Percentiles rank a stretch among this genome's conserved stretches.
phyloP scores from a whole-genome alignment of 2,888 invertebrate species.

The Euproctis similis region DNA sequence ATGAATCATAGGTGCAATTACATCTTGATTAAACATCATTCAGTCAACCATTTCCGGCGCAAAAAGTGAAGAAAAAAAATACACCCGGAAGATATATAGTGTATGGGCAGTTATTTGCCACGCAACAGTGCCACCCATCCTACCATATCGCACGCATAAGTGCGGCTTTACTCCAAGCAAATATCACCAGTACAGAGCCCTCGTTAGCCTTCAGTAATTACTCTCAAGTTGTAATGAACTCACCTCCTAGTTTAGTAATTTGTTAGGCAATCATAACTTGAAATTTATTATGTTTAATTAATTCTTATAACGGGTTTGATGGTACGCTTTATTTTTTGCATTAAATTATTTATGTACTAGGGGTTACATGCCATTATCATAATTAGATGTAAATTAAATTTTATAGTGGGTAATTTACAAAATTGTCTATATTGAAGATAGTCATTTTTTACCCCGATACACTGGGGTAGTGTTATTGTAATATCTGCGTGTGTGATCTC shows the following conservation, averaged over 20 bases:
- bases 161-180: slow-evolving; percentile 17
- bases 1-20: slow-evolving; percentile 5
- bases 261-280: slow-evolving; percentile 37
- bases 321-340: no score
- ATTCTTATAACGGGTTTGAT: slow-evolving; percentile 17
- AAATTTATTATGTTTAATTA: slow-evolving; percentile 36
- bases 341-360: no score
- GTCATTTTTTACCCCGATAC: no score
- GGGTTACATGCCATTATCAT: no score
- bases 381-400: no score
- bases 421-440: no score
- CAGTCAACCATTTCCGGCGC: slow-evolving; percentile 38
- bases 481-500: no score
- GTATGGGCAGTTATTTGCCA: slow-evolving; percentile 46
- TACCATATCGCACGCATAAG: slow-evolving; percentile 67
- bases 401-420: no score
- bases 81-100: slow-evolving; percentile 43
- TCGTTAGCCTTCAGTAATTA: slow-evolving; percentile 35
- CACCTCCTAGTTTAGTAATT: slow-evolving; percentile 30
- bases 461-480: no score
- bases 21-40: slow-evolving; percentile 13
- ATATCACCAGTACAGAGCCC: slow-evolving; percentile 24
- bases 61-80: no score
- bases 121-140: slow-evolving; percentile 55
- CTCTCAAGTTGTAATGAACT: slow-evolving; percentile 64